Evolutionary conservation across 2,888 invertebrate species (phyloP), one percentile per base, ranked within the genome.

Genomic region (Loripinus fragilis): DNA sequence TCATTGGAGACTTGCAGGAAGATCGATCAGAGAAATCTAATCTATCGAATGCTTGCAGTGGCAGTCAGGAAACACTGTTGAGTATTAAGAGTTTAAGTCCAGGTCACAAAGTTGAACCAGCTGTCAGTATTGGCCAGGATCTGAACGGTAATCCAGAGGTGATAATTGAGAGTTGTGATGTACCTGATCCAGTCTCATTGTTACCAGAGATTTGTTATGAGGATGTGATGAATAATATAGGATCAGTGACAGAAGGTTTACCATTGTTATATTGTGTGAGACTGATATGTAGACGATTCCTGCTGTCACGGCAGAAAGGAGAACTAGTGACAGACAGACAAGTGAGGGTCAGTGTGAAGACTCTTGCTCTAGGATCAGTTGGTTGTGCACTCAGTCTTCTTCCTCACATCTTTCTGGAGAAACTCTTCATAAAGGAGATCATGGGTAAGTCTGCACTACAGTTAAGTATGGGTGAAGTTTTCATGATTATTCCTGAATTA

Each of bases 341-440:
- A 30, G 96, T 97, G 45, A 95, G 98, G 45, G 97, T 99, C 41
- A 98, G 98, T 76, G 97, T 98, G 0, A 98, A 98, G 94, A 96
- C 97, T 10, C 95, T 98, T 48, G 97, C 98, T 0, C 92, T 98
- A n/a, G 95, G 95, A 72, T 98, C 97, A 91, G 93, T 98, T 30
- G 95, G 96, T 0, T 96, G 96, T 86, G 95, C 97, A 72, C 94
- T 97, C 45, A 95, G 95, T 50, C 92, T 97, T 33, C 95, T 96
- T 88, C 98, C 98, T 0, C 95, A 95, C 84, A 94, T 96, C 5
- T 95, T 98, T 76, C 95, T 96, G 0, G 92, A 96, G 28, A 92
- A 94, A 15, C 88, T 95, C 41, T 94, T 94, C 55, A n/a, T 30
- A 25, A 33, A 8, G n/a, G 66, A 69, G 2, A 41, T 23, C 52